These are phyloP conservation scores for Anthonomus grandis DNA, from an alignment of 1,140 invertebrate genomes.

Conservation along the genomic window DNA sequence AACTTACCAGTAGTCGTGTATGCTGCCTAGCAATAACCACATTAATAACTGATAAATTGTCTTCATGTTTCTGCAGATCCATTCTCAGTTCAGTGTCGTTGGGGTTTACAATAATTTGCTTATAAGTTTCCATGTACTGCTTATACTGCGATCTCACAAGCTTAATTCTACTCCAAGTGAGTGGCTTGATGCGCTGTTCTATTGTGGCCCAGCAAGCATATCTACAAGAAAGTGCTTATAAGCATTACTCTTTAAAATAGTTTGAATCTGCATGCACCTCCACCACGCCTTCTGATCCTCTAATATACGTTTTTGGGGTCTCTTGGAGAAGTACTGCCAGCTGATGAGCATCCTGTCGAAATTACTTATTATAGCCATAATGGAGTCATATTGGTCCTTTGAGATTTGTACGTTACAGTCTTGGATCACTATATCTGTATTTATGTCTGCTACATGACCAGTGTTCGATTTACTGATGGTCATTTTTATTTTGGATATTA, in stretches of 20 bases:
- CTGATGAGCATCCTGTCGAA: constrained; percentile 67
- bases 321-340: constrained; percentile 52
- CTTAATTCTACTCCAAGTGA: constrained; percentile 69
- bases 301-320: constrained; percentile 51
- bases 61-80: constrained; percentile 73
- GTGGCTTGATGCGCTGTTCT: constrained; percentile 68
- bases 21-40: constrained; percentile 77
- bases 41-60: constrained; percentile 68
- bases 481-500: constrained; percentile 74
- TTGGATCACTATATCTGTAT: constrained; percentile 73
- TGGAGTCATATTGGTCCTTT: constrained; percentile 68
- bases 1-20: constrained; percentile 67
- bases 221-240: constrained; percentile 9
- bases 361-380: constrained; percentile 63
- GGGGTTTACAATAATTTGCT: constrained; percentile 66
- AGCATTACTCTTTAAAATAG: too few species aligned
- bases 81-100: constrained; percentile 70
- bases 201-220: constrained; percentile 73
- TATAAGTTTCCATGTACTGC: constrained; percentile 69
- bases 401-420: constrained; percentile 73
- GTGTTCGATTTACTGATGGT: constrained; percentile 72
- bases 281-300: constrained; percentile 65
- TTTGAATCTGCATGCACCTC: constrained; percentile 47
- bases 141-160: constrained; percentile 69
- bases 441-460: constrained; percentile 65